Base-by-base conservation (phyloP, 2,797 vertebrate species). In the Pitangus sulphuratus region DNA sequence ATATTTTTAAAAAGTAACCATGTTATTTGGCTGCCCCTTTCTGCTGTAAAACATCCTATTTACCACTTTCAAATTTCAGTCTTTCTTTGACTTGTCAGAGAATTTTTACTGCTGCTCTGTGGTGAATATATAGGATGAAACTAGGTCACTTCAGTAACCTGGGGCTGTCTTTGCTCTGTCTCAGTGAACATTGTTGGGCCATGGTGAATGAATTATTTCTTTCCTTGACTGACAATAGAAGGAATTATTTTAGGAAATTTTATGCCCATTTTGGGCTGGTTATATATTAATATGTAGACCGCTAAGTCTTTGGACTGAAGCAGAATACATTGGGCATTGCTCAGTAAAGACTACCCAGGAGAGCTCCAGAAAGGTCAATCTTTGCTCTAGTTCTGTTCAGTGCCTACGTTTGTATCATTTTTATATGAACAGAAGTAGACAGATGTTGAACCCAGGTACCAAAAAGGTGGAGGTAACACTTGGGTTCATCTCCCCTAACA, bases 91-190 rank as follows among this genome's bases (percentile, higher is more conserved):
- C 76, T 95, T 84, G 79, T 81, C 94, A 86, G 91, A 78, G 82
- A 78, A 91, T 93, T 94, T 97, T 92, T 88, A 50, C 68, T 86
- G 83, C 65, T 78, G 65, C 83, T 95, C 45, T 75, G 82, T 94
- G 61, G 80, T 89, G 91, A 96, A 95, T 84, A 93, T 78, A 66
- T 89, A 89, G 90, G 80, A 91, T 92, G 80, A 97, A 97, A 95
- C 66, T 96, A 95, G 94, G 95, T 96, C 96, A 94, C 86, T 94
- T 95, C 95, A 89, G 84, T 96, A 95, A 96, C 95, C 96, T 89
- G 94, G 58, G 96, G 95, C 96, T 95, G 90, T 94, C 96, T 95
- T 84, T 95, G 85, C 94, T 96, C 91, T 97, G 91, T 97, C 85
- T 96, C 95, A 94, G 79, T 90, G 94, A 97, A 75, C 87, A 95